Evolutionary conservation across 1,140 invertebrate genomes (phyloP), one percentile per base, ranked within the genome.

Genomic region (Brachionus manjavacas): DNA sequence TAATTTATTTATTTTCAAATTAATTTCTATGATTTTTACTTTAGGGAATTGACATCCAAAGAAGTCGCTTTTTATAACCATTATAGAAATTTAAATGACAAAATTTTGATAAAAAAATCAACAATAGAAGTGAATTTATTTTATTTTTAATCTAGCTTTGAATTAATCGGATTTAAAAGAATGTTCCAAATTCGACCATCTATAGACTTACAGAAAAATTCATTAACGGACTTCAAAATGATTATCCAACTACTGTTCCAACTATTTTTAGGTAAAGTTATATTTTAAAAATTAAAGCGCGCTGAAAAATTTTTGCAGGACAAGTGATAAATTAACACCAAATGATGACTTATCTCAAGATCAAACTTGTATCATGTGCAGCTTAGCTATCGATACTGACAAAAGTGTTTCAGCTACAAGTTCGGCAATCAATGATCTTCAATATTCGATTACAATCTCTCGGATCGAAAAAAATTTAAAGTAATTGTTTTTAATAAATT

Each of bases 241-340:
- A 81, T 23, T 81, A 64, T 81, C 79, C 79, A 7, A 81, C 79
- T 20, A 81, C 79, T 35, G 79, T 81, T 23, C 52, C 79, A 28
- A 81, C 79, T 12, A 81, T 81, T 64, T 81, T 64, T 43, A 81
- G 79, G 79, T 81, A 76, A 49, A n/a, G 12, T 74, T 41, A 43
- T 9, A 74, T 43, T 23, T 23, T 4, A 28, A 20, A 43, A 16
- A 74, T 41, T 74, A 20, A 20, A 20, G n/a, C 20, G 20, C 1
- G 4, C 43, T 52, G 23, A 76, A 11, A 49, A 52, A 72, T 68
- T 68, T 28, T 68, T 25, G 4, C 25, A 76, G 72, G 41, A 76
- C 72, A 14, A 76, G 72, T 31, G 72, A 76, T 6, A 76, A 76
- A 20, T 76, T 76, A 20, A 76, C 72, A 14, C 72, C 72, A 46